Base-by-base conservation (phyloP, 2,888 invertebrate genomes). In the Tuta absoluta region DNA sequence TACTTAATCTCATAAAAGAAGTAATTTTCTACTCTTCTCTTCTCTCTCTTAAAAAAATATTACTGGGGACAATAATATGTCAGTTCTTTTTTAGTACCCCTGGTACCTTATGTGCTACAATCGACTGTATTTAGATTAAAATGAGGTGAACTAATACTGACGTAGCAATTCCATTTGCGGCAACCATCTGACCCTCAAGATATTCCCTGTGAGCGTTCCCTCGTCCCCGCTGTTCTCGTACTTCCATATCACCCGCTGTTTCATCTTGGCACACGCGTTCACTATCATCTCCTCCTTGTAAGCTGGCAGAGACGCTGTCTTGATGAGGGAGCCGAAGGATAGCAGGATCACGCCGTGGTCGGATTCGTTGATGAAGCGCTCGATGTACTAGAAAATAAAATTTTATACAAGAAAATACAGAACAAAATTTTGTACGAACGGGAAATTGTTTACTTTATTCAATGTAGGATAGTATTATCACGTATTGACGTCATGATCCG, bases 311-410 rank as follows among this genome's bases (percentile, higher is more conserved):
- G 94, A 93, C 0, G 95, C 92, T 0, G 94, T 93, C 75, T 93
- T 95, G 72, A 96, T 92, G 86, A 95, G 93, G 0, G 96, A 96
- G 0, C 97, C 97, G 85, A 96, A 93, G 76, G 95, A 96, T 75
- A 97, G 95, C 69, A 94, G 93, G 58, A 97, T 91, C 14, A 95
- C 95, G 0, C 96, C 96, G 37, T 95, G 89, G 0, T 90, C 81
- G 0, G 95, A 94, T 59, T 93, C 93, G 79, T 94, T 94, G 58
- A 96, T 85, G 81, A 95, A 95, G 48, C 90, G 84, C 63, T 93
- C 92, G 19, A 96, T 86, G 66, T 93, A 92, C 93, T 94, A 86
- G 19, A 91, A 89, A 63, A 28, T 73, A 56, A 38, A 41, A 33
- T 8, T 4, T 33, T 33, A 8, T 33, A 33, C 4, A 33, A 3